A percentile compares a stretch with the other conserved stretches of the same genome.
phyloP scores from a whole-genome alignment of 2,797 vertebrate species.

The Dallia pectoralis region DNA sequence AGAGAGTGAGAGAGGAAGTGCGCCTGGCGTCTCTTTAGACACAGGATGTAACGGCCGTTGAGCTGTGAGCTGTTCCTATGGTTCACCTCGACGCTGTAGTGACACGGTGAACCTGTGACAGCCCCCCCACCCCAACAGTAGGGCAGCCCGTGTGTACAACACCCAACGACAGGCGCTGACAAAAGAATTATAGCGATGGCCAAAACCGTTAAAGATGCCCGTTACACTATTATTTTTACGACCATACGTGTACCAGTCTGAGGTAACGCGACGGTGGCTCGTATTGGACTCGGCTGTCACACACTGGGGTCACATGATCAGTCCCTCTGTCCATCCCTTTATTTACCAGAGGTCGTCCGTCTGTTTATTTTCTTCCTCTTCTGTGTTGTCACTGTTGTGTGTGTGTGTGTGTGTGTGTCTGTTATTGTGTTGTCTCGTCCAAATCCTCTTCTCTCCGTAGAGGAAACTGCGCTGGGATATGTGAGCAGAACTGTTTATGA shows the following conservation, averaged over 20 bases:
- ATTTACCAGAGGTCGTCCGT: conserved; percentile 68
- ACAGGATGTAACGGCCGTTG: conserved; percentile 76
- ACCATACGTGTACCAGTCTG: neutral
- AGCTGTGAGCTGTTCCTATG: conserved; percentile 59
- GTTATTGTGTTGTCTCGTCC: conserved; percentile 62
- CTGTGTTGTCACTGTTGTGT: conserved; percentile 54
- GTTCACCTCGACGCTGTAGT: conserved; percentile 36
- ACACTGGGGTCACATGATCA: conserved; percentile 52
- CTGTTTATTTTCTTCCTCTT: conserved; percentile 58
- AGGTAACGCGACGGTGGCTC: conserved; percentile 22
- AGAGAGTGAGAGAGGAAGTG: conserved; percentile 52
- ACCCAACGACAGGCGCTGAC: conserved; percentile 28
- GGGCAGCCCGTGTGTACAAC: conserved; percentile 51
- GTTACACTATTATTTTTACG: neutral
- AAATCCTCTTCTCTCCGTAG: conserved; percentile 75
- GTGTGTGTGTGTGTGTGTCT: conserved; percentile 18
- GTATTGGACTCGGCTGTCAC: conserved; percentile 58
- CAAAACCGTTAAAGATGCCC: neutral
- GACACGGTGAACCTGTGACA: conserved; percentile 64
- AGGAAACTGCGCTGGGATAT: conserved; percentile 99
- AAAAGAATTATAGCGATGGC: neutral
- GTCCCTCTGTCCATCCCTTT: conserved; percentile 43
- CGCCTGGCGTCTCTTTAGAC: conserved; percentile 64
- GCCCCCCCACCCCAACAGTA: conserved; percentile 51
- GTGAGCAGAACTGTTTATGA: conserved; percentile 85